A percentile compares a stretch with the other conserved stretches of the same genome.
These are phyloP conservation scores for Pristionchus entomophagus DNA, from an alignment of 2,888 invertebrate species.

Conservation along the genomic window DNA sequence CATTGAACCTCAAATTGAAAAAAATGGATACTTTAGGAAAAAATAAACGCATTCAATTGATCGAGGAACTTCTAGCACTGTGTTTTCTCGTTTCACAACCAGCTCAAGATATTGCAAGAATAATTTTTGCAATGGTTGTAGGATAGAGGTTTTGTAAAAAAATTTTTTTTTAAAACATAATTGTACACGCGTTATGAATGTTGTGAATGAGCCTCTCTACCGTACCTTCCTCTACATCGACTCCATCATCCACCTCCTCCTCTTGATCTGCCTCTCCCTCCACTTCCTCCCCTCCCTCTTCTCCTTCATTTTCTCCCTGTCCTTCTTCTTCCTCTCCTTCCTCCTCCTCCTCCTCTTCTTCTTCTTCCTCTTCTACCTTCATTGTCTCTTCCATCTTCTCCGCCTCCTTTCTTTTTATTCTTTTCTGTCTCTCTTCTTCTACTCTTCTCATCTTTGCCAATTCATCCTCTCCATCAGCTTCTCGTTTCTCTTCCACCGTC, in stretches of 20 bases:
- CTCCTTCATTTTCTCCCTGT: not conserved
- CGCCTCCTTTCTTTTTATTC: not conserved
- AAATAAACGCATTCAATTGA: too few species aligned
- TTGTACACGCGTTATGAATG: too few species aligned
- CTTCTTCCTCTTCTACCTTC: not conserved
- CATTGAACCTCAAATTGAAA: too few species aligned
- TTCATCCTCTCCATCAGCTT: not conserved
- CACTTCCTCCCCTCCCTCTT: not conserved
- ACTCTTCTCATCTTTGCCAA: conserved; percentile 33
- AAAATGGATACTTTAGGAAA: too few species aligned
- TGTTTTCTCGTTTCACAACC: too few species aligned
- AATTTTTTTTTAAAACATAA: too few species aligned
- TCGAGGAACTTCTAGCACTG: too few species aligned
- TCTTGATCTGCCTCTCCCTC: not conserved
- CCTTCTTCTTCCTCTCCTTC: not conserved
- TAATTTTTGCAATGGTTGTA: too few species aligned
- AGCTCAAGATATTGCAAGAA: too few species aligned
- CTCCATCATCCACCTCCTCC: not conserved
- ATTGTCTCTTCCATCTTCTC: not conserved
- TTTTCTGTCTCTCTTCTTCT: not conserved
- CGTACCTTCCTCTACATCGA: conserved; percentile 13
- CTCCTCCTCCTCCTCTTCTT: not conserved
- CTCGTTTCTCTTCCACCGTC: too few species aligned
- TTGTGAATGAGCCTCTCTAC: too few species aligned
- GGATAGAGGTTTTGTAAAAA: too few species aligned